Conservation (phyloP, 2,797 vertebrate species). For the Tragopan temminckii region DNA sequence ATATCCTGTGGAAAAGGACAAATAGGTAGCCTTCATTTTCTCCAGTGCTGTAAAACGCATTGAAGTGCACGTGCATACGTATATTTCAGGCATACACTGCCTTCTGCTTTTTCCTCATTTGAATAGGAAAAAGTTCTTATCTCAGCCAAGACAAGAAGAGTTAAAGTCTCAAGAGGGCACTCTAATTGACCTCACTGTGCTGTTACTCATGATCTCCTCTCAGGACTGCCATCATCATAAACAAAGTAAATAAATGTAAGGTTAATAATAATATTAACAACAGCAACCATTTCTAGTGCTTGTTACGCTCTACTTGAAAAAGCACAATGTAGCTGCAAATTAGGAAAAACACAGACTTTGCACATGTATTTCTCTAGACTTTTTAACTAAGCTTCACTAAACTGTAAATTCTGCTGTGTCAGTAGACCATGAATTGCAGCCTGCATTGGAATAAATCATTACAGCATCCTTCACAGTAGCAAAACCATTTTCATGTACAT, state of each 20-base stretch:
- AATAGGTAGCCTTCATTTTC: slow-evolving; percentile 3
- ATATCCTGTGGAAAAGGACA: slow-evolving; percentile 15
- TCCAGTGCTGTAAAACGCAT: neutral
- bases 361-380: neutral
- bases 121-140: neutral
- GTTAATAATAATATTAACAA: neutral
- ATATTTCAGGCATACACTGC: neutral
- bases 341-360: neutral
- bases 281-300: neutral
- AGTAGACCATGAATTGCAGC: neutral
- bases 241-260: neutral
- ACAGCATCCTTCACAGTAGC: neutral
- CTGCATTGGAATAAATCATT: neutral
- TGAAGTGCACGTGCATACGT: neutral
- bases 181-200: neutral
- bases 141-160: neutral
- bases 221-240: neutral
- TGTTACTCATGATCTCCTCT: neutral
- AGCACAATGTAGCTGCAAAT: neutral
- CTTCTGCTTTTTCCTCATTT: neutral
- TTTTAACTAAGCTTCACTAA: neutral
- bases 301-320: neutral
- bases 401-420: neutral
- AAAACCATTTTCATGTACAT: accelerated
- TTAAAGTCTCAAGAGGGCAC: neutral